Percentiles rank a stretch among this genome's conserved stretches.
Conservation (phyloP, 1,140 invertebrate genomes). For the Danaus melanippus region DNA sequence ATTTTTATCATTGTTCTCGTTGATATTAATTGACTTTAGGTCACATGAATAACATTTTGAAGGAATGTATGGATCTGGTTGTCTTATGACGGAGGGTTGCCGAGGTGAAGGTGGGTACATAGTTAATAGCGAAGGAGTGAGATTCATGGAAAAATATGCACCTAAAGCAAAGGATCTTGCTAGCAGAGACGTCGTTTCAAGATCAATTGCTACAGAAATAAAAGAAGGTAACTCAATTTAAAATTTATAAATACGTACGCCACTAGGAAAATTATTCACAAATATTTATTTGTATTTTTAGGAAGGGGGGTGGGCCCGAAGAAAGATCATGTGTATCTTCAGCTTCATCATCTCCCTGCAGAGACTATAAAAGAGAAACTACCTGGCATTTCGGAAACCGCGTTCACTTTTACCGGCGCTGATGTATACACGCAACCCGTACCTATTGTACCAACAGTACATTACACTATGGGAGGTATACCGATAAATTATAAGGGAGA, state of each 20-base stretch:
- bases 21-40: neutral
- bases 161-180: constrained; percentile 98
- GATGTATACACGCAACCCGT: constrained; percentile 97
- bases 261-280: constrained; percentile 1
- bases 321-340: constrained; percentile 97
- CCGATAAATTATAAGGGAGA: constrained; percentile 98
- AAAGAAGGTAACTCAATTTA: constrained; percentile 79
- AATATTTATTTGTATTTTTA: constrained; percentile 14
- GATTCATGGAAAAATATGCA: constrained; percentile 99
- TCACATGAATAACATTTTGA: constrained; percentile 1
- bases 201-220: constrained; percentile 98
- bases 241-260: constrained; percentile 39
- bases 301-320: constrained; percentile 91
- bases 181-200: constrained; percentile 97
- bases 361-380: constrained; percentile 88
- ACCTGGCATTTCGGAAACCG: constrained; percentile 91
- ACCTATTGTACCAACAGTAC: constrained; percentile 97
- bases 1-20: neutral
- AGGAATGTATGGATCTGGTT: constrained; percentile 98
- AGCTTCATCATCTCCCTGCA: constrained; percentile 93
- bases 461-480: constrained; percentile 99
- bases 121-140: constrained; percentile 94
- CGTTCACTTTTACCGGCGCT: constrained; percentile 97
- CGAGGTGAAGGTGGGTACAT: constrained; percentile 98
- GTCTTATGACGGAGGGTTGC: constrained; percentile 97